phyloP scores from a whole-genome alignment of 2,797 vertebrate species.

The Chromis chromis region DNA sequence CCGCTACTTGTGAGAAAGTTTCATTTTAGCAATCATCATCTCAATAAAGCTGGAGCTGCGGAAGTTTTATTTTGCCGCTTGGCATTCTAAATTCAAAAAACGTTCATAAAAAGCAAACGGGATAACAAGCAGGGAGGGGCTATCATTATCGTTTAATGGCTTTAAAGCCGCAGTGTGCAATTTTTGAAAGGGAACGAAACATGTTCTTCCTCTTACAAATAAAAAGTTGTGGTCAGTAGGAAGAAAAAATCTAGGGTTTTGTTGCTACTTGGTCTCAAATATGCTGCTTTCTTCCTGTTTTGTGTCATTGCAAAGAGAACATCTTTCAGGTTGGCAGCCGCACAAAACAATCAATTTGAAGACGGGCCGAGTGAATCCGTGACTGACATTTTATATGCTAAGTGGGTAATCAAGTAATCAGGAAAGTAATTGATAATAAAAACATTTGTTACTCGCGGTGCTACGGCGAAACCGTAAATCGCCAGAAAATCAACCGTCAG shows the following conservation, averaged over 20 bases:
- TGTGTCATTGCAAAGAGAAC: not conserved
- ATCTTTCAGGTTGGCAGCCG: not conserved
- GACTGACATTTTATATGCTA: slow-evolving; percentile 7
- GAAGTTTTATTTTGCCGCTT: not conserved
- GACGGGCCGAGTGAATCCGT: not conserved
- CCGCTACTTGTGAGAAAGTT: not conserved
- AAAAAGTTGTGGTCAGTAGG: not conserved
- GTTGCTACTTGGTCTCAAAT: no score
- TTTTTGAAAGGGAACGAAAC: not conserved
- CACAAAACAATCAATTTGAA: not conserved
- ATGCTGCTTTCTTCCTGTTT: not conserved
- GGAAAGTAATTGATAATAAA: slow-evolving; percentile 1
- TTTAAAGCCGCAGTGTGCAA: not conserved
- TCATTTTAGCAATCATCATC: slow-evolving; percentile 20
- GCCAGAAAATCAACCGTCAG: not conserved
- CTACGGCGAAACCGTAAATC: not conserved
- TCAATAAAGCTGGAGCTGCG: not conserved
- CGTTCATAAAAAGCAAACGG: slow-evolving; percentile 10
- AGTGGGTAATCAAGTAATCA: slow-evolving; percentile 19
- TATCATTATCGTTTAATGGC: no score
- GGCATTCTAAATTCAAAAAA: not conserved
- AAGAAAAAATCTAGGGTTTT: no score
- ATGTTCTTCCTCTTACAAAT: not conserved
- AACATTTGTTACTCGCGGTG: not conserved
- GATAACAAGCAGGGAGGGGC: not conserved